Conservation (phyloP, 2,113 vertebrate species). For the Tursiops truncatus region DNA sequence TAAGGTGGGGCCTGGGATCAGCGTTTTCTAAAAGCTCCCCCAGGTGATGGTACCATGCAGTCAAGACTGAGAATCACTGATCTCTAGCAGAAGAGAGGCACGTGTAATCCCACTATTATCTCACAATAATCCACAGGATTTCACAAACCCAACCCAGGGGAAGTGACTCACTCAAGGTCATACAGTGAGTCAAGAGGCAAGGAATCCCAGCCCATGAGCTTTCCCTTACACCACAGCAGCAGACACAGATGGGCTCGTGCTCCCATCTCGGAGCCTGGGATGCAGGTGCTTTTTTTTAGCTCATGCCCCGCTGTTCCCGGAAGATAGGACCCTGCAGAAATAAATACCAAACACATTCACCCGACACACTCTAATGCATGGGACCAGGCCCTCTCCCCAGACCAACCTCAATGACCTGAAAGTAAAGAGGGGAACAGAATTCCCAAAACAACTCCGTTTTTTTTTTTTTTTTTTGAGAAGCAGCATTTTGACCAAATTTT, state of each 20-base stretch:
- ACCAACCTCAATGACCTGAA: neutral
- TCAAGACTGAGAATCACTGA: neutral
- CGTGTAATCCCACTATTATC: neutral
- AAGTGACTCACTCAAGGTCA: slow-evolving; percentile 55
- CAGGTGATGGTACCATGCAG: neutral
- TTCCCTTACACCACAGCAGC: neutral
- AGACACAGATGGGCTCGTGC: neutral
- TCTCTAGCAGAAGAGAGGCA: neutral
- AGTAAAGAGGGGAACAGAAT: neutral
- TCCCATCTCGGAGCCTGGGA: neutral
- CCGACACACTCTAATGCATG: neutral
- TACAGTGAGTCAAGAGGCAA: slow-evolving; percentile 23
- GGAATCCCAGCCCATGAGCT: neutral
- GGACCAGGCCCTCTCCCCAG: neutral
- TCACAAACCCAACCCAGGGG: slow-evolving; percentile 28
- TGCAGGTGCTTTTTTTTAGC: neutral
- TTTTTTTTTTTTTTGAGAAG: slow-evolving; percentile 28
- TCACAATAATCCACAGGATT: slow-evolving; percentile 35
- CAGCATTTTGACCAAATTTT: slow-evolving; percentile 49
- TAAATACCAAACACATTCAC: neutral
- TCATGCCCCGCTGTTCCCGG: neutral
- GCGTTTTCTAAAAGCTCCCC: neutral
- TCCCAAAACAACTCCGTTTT: neutral
- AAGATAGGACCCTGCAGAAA: slow-evolving; percentile 7
- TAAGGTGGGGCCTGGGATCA: neutral